Base-by-base conservation (phyloP, 1,140 invertebrate species). In the Uloborus diversus region DNA sequence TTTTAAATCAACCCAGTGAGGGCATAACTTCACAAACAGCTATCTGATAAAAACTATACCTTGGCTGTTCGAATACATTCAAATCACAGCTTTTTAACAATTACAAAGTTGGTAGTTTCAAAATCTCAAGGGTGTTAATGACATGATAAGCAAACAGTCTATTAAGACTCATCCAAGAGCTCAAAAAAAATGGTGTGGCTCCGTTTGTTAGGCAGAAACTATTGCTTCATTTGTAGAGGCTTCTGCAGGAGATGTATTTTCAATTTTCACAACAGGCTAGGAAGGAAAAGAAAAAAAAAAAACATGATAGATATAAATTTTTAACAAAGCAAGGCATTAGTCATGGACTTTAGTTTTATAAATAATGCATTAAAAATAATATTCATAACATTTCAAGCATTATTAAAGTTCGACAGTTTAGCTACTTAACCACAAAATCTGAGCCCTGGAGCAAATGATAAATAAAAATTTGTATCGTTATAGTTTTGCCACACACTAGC, bases 121-220 rank as follows among this genome's bases (percentile, higher is more conserved):
- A 68, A 49, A 69, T 28, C 49, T 28, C 28, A 49, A 59, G 57
- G 76, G 68, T 79, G 62, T 79, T 79, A 79, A 68, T 79, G 76
- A 79, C 64, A 79, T 68, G 76, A 79, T n/a, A 79, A 79, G 76
- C 76, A 69, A 57, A 65, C 65, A 68, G 64, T 59, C 56, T 79
- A 57, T 32, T 56, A 14, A n/a, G 33, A 56, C 47, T 35, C 30
- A 20, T n/a, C 23, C 9, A n/a, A 53, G 49, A 47, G 35, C 30
- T 49, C 17, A 47, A 20, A 78, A 57, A 56, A 14, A 27, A 53
- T 76, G 59, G 33, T 53, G 56, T 49, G 73, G 32, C 66, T 42
- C 37, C 49, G 56, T 27, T n/a, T 62, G 73, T 61, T 69, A 79
- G 30, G 76, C 76, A 59, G 76, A 79, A 32, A 79, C 76, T n/a